Conservation (phyloP, 2,888 invertebrate genomes). For the Zelleria hepariella region DNA sequence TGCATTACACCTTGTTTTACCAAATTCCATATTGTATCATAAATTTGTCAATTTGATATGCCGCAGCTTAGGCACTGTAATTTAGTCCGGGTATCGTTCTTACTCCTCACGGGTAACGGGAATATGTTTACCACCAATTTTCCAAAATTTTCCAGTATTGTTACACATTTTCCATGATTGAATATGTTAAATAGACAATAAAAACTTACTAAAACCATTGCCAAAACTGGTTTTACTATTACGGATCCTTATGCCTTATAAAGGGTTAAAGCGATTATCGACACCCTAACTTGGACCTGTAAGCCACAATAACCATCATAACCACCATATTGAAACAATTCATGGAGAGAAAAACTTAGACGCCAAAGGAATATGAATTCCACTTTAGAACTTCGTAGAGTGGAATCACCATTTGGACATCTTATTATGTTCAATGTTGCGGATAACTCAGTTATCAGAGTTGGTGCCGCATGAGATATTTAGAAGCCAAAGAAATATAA, state of each 20-base stretch:
- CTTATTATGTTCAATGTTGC: too few species aligned
- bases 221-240: neutral
- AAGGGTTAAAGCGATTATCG: too few species aligned
- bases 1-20: slow-evolving; percentile 14
- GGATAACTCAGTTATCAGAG: too few species aligned
- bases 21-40: slow-evolving; percentile 5
- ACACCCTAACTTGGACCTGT: too few species aligned
- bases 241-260: slow-evolving; percentile 3
- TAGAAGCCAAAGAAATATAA: too few species aligned
- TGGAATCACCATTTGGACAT: too few species aligned
- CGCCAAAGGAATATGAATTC: too few species aligned
- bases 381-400: too few species aligned
- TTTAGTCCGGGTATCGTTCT: neutral
- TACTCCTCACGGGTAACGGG: slow-evolving; percentile 1
- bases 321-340: too few species aligned
- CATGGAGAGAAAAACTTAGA: too few species aligned
- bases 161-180: neutral
- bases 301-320: too few species aligned
- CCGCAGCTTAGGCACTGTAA: neutral
- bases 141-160: neutral
- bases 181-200: neutral
- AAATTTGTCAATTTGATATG: neutral
- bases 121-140: slow-evolving; percentile 3
- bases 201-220: neutral
- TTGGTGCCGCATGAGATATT: too few species aligned